Base-by-base conservation (phyloP, 2,797 vertebrate species). In the Microctenopoma stevenorrisi region DNA sequence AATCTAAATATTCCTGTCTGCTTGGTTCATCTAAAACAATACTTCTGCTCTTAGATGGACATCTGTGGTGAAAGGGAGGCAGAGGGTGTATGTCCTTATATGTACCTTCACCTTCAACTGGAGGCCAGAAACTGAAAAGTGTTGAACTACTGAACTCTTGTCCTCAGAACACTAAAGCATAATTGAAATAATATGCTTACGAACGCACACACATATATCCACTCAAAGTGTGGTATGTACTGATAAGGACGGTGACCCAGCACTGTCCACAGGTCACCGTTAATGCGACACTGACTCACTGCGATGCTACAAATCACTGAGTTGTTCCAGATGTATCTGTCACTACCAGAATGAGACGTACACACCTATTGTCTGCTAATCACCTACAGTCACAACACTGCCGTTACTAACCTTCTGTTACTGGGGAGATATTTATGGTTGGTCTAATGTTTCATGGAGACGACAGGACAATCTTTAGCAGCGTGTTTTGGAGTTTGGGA, bases 381-480 rank as follows among this genome's bases (percentile, higher is more conserved):
- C 57, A 64, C 66, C 74, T 66, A 33, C 37, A 46, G 48, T 57
- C 51, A 38, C 67, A 56, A 69, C 2, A 1, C 16, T 79, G 72
- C 77, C 72, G 81, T 83, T 74, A 71, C 76, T 76, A 75, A 63
- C 69, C 72, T 69, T 80, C 83, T 85, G 86, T 90, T 89, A 84
- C 89, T 64, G 82, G 86, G 88, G 75, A 82, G 84, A 86, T 89
- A 91, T 90, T 87, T 84, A 72, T 69, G 85, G 84, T 69, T n/a
- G 70, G 88, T 66, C 84, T 91, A 71, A 49, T 15, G 58, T 90
- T 89, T 79, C 85, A 58, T 11, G 9, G 11, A 63, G 74, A 72
- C 81, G 79, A 79, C 71, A 53, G 58, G 66, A 74, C 43, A 78
- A 87, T 68, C 37, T 84, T 81, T 52, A 56, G 62, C n/a, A 0